phyloP scores from a whole-genome alignment of 2,113 vertebrate species.

The Xenopus laevis region DNA sequence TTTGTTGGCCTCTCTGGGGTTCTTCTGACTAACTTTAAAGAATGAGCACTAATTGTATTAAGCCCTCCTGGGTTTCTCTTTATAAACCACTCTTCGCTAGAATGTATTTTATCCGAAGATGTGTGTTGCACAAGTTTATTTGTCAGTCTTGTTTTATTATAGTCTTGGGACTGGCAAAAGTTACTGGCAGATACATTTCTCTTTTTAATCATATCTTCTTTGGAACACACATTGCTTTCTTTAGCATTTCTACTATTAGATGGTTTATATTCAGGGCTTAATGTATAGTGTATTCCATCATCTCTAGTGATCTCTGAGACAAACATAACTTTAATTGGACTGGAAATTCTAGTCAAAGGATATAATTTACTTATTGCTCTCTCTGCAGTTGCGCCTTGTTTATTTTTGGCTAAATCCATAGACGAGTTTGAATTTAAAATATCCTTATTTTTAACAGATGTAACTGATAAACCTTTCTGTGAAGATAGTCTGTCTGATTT shows the following conservation, averaged over 20 bases:
- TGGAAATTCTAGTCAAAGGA: slow-evolving; percentile 69
- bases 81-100: slow-evolving; percentile 57
- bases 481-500: background rate
- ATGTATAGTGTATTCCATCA: slow-evolving; percentile 83
- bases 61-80: slow-evolving; percentile 90
- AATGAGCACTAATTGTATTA: slow-evolving; percentile 84
- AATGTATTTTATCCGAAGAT: background rate
- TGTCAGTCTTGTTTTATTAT: background rate
- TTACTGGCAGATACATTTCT: too few relatives aligned
- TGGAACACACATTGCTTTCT: slow-evolving; percentile 33
- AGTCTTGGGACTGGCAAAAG: too few relatives aligned
- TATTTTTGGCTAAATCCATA: background rate
- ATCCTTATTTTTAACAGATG: too few relatives aligned
- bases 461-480: too few relatives aligned
- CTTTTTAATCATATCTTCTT: background rate
- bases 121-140: background rate
- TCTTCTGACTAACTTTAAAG: slow-evolving; percentile 82
- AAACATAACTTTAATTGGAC: slow-evolving; percentile 96
- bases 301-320: slow-evolving; percentile 78
- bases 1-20: slow-evolving; percentile 89
- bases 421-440: background rate
- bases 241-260: slow-evolving; percentile 54
- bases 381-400: background rate
- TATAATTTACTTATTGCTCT: background rate
- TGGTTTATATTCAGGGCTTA: slow-evolving; percentile 73